Base-by-base conservation (phyloP, 2,797 vertebrate genomes). In the Tamandua tetradactyla region DNA sequence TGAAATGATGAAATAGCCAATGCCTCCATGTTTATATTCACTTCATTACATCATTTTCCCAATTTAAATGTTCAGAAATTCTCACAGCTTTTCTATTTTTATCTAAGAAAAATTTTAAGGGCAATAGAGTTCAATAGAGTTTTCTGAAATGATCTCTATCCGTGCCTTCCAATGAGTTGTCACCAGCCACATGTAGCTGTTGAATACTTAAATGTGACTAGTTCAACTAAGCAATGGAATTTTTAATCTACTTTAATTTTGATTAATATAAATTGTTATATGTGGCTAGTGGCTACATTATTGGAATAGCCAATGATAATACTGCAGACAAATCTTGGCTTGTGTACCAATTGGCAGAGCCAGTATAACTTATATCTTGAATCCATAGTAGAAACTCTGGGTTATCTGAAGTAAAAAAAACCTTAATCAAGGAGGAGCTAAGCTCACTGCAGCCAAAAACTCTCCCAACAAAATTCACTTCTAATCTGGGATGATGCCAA, bases 1-100 rank as follows among this genome's bases (percentile, higher is more conserved):
- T 40, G 91, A 80, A 87, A 80, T 52, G 79, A 80, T 20, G 68
- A 87, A 92, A 76, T 40, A 76, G 20, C n/a, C 59, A 92, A 81
- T 88, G n/a, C 4, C 84, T 92, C 78, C 74, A 23, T 27, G 13
- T 12, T 13, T 61, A 52, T 25, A 74, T 57, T 20, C 52, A 79
- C 82, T 78, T 72, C 64, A 81, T 71, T 30, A n/a, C 22, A 61
- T 37, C 59, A 81, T 83, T 85, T 87, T 90, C 27, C 30, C 35
- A 89, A 74, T 87, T 85, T 52, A 11, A 61, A 49, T 74, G 49
- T 68, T 87, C 15, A 91, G 62, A 95, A 92, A 52, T 62, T 64
- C 13, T 47, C 64, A 82, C 7, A 47, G 25, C 35, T 25, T 32
- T 40, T 37, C 81, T 30, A 61, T 76, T 82, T 88, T 95, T 86